Evolutionary conservation across 2,113 vertebrate genomes (phyloP), one percentile per base, ranked within the genome.

Genomic region (Mesembrinibis cayennensis): DNA sequence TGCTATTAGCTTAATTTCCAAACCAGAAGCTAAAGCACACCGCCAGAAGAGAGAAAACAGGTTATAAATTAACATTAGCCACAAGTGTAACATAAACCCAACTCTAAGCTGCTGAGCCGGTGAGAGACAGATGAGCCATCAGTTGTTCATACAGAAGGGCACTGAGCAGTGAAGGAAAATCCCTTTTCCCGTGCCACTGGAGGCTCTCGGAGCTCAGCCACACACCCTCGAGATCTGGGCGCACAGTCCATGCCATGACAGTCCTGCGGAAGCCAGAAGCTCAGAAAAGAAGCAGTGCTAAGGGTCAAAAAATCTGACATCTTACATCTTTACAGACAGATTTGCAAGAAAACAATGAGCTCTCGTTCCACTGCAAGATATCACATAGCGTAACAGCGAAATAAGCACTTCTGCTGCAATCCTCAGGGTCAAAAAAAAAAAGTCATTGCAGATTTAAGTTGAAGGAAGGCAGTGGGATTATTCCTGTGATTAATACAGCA

Each of bases 1-100:
- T 17, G 42, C 42, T 61, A 19, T 84, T 78, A 95, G 89, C 77
- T 89, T 93, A 27, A 76, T 87, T 91, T 89, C 86, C 84, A 80
- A 61, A 87, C 16, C 81, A 76, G 87, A 79, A 95, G 69, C 72
- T 52, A 78, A 73, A 89, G 65, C 81, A 76, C 0, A 0, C 50
- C 90, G 77, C 40, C 73, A 95, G 91, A 65, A 44, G 53, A 84
- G 32, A 92, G 61, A 55, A 77, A 52, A 69, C n/a, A 73, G 44
- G 53, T 70, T 90, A n/a, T 50, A 82, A 95, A 87, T 85, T 56
- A 82, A 61, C 70, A 76, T 65, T 20, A 93, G 70, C 40, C 73
- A 79, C 87, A 42, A 84, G 78, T 20, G 58, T 34, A 82, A 72
- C 49, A 45, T 45, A 91, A 97, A 93, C 34, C 49, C 83, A 82